A percentile compares a stretch with the other conserved stretches of the same genome.
These are phyloP conservation scores for Brachyhypopomus occidentalis DNA, from an alignment of 2,113 vertebrate species.

Conservation along the genomic window DNA sequence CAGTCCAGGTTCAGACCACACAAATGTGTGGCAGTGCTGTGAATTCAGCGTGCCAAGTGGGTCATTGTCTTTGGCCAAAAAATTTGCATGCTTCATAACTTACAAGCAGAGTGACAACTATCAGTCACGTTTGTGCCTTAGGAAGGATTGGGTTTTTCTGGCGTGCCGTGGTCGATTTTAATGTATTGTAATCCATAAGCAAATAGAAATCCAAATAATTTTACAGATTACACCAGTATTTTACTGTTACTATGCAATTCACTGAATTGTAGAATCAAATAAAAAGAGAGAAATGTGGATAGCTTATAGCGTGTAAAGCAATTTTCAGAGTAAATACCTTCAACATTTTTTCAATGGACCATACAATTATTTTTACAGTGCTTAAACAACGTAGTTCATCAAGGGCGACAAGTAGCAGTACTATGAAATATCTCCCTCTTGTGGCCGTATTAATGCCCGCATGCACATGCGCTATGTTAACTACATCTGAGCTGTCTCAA, in stretches of 20 bases:
- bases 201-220: not conserved
- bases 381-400: too few relatives aligned
- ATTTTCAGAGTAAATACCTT: not conserved
- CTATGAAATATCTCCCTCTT: slow-evolving; percentile 32
- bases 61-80: slow-evolving; percentile 25
- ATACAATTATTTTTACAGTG: too few relatives aligned
- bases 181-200: not conserved
- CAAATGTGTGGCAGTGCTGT: slow-evolving; percentile 11
- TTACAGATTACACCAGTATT: not conserved
- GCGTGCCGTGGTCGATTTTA: not conserved
- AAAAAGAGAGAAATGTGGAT: too few relatives aligned
- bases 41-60: slow-evolving; percentile 35
- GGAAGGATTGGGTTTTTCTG: slow-evolving; percentile 12
- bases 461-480: not conserved
- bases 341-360: too few relatives aligned
- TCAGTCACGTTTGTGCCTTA: slow-evolving; percentile 23
- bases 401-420: too few relatives aligned
- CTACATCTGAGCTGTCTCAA: not conserved
- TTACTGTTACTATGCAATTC: too few relatives aligned
- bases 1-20: not conserved
- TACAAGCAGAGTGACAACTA: slow-evolving; percentile 34
- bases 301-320: not conserved
- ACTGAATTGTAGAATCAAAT: too few relatives aligned
- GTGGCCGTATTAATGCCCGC: slow-evolving; percentile 9
- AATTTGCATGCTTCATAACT: slow-evolving; percentile 19